Conservation (phyloP, 1,140 invertebrate species). For the Drosophila insularis region DNA sequence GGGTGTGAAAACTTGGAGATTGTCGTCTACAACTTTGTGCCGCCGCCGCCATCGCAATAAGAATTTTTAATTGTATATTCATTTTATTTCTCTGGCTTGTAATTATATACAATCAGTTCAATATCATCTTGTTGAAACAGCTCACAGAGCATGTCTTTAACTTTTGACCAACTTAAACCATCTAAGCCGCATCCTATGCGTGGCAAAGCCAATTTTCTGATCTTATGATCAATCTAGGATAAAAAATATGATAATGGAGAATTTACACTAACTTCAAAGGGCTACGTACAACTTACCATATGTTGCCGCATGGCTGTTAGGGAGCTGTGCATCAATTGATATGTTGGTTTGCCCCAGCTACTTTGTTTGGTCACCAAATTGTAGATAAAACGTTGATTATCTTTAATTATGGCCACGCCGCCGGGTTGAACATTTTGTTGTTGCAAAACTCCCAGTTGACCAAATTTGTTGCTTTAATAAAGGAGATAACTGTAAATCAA, state of each 20-base stretch:
- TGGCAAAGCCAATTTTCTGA: constrained; percentile 85
- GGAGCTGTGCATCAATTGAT: constrained; percentile 78
- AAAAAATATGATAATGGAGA: not conserved
- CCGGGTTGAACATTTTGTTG: constrained; percentile 82
- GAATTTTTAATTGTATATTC: constrained; percentile 17
- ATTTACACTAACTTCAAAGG: not conserved
- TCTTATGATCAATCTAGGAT: constrained; percentile 69
- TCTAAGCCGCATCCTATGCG: constrained; percentile 87
- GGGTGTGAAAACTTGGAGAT: constrained; percentile 83
- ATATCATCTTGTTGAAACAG: constrained; percentile 83
- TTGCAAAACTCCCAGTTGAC: constrained; percentile 70
- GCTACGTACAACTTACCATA: constrained; percentile 58
- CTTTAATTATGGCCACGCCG: constrained; percentile 83
- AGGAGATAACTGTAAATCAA: not conserved
- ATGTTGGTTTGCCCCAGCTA: constrained; percentile 83
- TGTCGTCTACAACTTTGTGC: constrained; percentile 83
- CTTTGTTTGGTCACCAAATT: constrained; percentile 84
- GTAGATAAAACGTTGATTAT: constrained; percentile 84
- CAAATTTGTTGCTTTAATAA: constrained; percentile 72
- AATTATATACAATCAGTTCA: constrained; percentile 83
- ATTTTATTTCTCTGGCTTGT: constrained; percentile 26
- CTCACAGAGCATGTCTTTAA: constrained; percentile 83
- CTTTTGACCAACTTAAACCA: constrained; percentile 84
- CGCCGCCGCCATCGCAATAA: constrained; percentile 61
- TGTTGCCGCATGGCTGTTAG: constrained; percentile 81